Base-by-base conservation (phyloP, 92 coral and sea anemone genomes). In the Epizoanthus illoricatus region DNA sequence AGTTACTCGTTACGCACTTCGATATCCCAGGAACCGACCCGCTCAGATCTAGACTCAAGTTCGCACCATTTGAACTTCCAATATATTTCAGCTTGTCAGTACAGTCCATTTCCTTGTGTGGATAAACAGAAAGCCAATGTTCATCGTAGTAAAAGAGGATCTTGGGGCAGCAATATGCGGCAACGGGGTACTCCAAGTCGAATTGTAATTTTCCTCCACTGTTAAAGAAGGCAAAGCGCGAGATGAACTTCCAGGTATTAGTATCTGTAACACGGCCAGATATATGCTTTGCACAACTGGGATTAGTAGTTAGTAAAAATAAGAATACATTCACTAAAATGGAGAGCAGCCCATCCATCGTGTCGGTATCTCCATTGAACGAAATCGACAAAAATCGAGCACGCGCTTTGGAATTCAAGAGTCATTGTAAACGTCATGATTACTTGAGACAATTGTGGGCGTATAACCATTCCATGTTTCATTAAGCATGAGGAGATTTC, bases 161-260 rank as follows among this genome's bases (percentile, higher is more conserved):
- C 24, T 71, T 71, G 20, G 94, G 97, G 61, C 97, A 88, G 82
- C 97, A 92, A 13, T 85, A 8, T 19, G 60, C 60, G 4, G 83
- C 84, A 7, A 80, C 83, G 39, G 91, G 88, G 69, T 83, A 92
- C 41, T 90, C 85, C 58, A 92, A 84, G 33, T 76, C 79, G 69
- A 74, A 92, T n/a, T 84, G 79, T 21, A 90, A 43, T 23, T 68
- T 52, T 9, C 97, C 94, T 47, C 58, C 84, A 59, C 60, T 85
- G 12, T 84, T 89, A 12, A 80, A 17, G 83, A 92, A 90, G 45
- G 88, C 89, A 81, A 88, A 90, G 36, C 88, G 80, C 61, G 87
- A 62, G 70, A 92, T 68, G 28, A 84, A 74, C 54, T 36, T 45
- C 97, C 94, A 92, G 0, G 69, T 82, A 7, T 65, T n/a, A 16